phyloP scores from a whole-genome alignment of 2,888 invertebrate genomes.

The Coenonympha arcania region DNA sequence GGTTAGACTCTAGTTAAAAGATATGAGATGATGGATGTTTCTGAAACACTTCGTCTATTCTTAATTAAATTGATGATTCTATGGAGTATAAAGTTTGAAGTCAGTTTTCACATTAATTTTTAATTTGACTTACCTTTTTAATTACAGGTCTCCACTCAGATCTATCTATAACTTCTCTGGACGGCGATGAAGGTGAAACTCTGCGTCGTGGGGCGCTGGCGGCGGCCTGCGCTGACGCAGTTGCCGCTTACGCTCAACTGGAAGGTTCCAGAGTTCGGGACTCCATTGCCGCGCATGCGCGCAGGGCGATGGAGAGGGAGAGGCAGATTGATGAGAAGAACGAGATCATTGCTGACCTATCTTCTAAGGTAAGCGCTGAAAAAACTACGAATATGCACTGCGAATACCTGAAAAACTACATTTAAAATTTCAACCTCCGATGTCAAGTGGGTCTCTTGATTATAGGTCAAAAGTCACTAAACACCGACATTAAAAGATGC shows the following conservation, averaged over 20 bases:
- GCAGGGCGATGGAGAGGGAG: constrained; percentile 83
- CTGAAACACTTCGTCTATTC: no score
- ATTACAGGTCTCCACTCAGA: constrained; percentile 78
- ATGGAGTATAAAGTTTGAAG: neutral
- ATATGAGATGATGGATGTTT: no score
- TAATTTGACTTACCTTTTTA: neutral
- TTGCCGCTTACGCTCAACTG: constrained; percentile 80
- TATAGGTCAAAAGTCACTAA: no score
- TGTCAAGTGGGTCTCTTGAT: no score
- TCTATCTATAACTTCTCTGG: constrained; percentile 77
- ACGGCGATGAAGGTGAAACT: constrained; percentile 69
- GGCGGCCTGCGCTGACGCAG: constrained; percentile 84
- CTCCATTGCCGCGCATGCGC: constrained; percentile 83
- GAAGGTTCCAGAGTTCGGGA: constrained; percentile 83
- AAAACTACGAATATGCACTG: neutral
- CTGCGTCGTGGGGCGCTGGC: constrained; percentile 77
- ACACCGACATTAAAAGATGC: no score
- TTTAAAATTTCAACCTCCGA: no score
- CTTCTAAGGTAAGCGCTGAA: constrained; percentile 78
- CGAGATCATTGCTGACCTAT: constrained; percentile 84
- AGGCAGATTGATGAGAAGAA: constrained; percentile 86
- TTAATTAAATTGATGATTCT: no score
- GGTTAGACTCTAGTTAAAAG: no score
- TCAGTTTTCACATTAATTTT: neutral
- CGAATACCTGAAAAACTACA: neutral